Base-by-base conservation (phyloP, 2,113 vertebrate genomes). In the Patagioenas fasciata region DNA sequence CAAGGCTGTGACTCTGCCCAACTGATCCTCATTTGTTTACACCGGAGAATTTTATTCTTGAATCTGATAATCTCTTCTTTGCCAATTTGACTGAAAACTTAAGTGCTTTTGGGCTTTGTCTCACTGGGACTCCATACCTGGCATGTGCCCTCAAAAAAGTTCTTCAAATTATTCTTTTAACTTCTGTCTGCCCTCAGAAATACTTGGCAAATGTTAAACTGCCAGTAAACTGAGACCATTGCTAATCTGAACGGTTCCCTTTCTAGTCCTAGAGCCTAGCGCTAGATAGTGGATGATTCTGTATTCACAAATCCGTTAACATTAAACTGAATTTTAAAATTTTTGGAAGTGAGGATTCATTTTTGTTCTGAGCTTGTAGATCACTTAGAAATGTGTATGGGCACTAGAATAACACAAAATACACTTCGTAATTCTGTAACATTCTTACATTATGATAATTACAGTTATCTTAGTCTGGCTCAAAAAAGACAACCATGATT, bases 141-240 rank as follows among this genome's bases (percentile, higher is more conserved):
- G 14, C 10, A 64, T 12, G 3, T 0, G 0, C 8, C 72, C 25
- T 57, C 29, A 32, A 54, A 65, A 58, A 57, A 5, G 15, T 67
- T 53, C 38, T 75, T 25, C 36, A 88, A 74, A n/a, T 5, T 18
- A 7, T 62, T 85, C 40, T 70, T 82, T 54, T 44, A 62, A 29
- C 21, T 80, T 64, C 31, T 20, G 12, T 54, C 15, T 75, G 26
- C 20, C 32, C 17, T 65, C 40, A 57, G 32, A 80, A 81, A n/a
- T 28, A 34, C 6, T 53, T 73, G 26, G 8, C 44, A 69, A 65
- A 64, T 2, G 6, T 80, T 54, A 31, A 85, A 79, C 9, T 83
- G 25, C 29, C 13, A 36, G 19, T 24, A 25, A 80, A 50, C 21
- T 18, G 18, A 56, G 29, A 36, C 9, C 15, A 11, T n/a, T 34